Percentiles rank a stretch among this genome's conserved stretches.
phyloP scores from a whole-genome alignment of 2,888 invertebrate species.

The Notocelia uddmanniana region DNA sequence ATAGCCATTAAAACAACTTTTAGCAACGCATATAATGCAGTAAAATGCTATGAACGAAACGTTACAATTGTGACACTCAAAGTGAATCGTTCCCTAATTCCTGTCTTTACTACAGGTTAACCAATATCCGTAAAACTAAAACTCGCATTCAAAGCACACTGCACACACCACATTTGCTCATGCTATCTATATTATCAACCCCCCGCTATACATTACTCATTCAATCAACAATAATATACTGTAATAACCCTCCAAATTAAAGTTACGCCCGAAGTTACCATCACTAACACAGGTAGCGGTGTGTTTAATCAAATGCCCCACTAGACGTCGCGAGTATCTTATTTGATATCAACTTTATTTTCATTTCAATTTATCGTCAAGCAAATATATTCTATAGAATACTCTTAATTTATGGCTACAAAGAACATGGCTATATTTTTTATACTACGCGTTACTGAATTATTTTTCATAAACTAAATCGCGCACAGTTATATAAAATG shows the following conservation, averaged over 20 bases:
- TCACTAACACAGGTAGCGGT: slow-evolving; percentile 7
- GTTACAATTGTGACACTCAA: slow-evolving; percentile 71
- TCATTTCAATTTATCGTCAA: slow-evolving; percentile 17
- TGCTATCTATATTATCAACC: slow-evolving; percentile 36
- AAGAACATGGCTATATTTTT: slow-evolving; percentile 43
- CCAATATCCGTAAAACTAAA: slow-evolving; percentile 37
- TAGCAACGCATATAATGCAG: slow-evolving; percentile 20
- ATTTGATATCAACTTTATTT: neutral
- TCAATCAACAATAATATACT: slow-evolving; percentile 38
- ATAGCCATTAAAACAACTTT: slow-evolving; percentile 34
- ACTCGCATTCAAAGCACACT: slow-evolving; percentile 42
- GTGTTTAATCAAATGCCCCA: neutral
- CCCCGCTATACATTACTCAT: slow-evolving; percentile 37
- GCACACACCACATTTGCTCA: slow-evolving; percentile 42
- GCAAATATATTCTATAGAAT: slow-evolving; percentile 24
- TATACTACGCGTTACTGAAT: slow-evolving; percentile 23
- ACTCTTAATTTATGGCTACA: slow-evolving; percentile 43
- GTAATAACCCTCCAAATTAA: slow-evolving; percentile 26
- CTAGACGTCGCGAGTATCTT: slow-evolving; percentile 18
- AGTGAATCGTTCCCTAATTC: slow-evolving; percentile 58
- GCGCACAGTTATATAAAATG: neutral
- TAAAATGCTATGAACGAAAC: slow-evolving; percentile 26
- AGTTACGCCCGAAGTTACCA: slow-evolving; percentile 22
- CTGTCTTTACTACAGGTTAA: slow-evolving; percentile 55
- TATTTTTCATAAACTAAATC: slow-evolving; percentile 8